phyloP scores from a whole-genome alignment of 2,888 invertebrate species.

The Aelia acuminata region DNA sequence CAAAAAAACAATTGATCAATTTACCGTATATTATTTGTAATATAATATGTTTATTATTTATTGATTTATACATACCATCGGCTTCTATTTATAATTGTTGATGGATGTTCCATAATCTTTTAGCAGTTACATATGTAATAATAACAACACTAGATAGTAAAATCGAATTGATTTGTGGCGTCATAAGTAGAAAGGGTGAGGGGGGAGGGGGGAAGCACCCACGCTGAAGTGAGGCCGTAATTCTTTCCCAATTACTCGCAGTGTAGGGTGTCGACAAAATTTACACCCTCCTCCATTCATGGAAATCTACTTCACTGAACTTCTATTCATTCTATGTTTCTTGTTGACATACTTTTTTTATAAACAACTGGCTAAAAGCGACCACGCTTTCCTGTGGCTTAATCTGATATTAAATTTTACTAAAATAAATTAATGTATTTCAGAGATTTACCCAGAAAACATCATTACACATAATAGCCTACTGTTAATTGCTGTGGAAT shows the following conservation, averaged over 20 bases:
- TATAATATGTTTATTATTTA: no score
- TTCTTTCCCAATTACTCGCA: constrained; percentile 49
- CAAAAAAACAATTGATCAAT: no score
- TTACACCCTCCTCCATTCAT: constrained; percentile 41
- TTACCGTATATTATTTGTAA: no score
- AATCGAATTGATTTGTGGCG: constrained; percentile 11
- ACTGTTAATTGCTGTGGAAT: no score
- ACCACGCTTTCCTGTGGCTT: background rate
- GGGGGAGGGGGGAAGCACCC: background rate
- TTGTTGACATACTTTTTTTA: background rate
- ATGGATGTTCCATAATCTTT: background rate
- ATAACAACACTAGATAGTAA: background rate
- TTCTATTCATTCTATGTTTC: background rate
- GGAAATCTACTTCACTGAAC: constrained; percentile 16
- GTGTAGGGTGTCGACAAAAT: constrained; percentile 48
- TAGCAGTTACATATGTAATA: background rate
- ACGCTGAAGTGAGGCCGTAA: constrained; percentile 43
- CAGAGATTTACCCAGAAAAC: no score
- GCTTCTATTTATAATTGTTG: no score
- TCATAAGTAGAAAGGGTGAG: background rate
- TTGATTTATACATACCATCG: no score
- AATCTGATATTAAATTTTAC: no score
- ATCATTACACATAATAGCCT: no score
- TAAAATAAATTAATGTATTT: no score
- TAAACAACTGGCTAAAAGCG: background rate